These are phyloP conservation scores for Corydoras maculifer DNA, from an alignment of 2,113 vertebrate species.

Conservation along the genomic window DNA sequence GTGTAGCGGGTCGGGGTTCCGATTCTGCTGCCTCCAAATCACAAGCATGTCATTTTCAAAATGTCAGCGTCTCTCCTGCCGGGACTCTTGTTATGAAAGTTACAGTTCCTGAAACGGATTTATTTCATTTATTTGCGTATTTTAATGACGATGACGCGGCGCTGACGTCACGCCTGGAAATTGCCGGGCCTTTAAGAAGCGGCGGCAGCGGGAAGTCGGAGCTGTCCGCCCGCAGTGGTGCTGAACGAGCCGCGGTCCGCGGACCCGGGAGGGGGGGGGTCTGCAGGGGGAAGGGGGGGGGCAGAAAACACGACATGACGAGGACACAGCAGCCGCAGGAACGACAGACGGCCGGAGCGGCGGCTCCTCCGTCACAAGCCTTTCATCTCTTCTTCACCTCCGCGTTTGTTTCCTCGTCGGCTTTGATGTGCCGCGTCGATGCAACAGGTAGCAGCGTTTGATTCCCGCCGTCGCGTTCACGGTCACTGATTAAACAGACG, in stretches of 20 bases:
- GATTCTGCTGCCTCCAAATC: too few species aligned
- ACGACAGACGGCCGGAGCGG: not conserved
- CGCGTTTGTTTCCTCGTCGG: not conserved
- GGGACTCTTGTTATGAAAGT: conserved; percentile 70
- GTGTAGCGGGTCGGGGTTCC: too few species aligned
- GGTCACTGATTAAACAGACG: too few species aligned
- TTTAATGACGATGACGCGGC: conserved; percentile 54
- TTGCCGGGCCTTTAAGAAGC: conserved; percentile 73
- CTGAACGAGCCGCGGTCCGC: conserved; percentile 18
- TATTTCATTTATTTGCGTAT: conserved; percentile 39
- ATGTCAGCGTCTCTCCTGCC: not conserved
- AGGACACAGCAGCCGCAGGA: not conserved
- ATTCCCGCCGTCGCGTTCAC: not conserved
- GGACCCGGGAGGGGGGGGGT: not conserved
- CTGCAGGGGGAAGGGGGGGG: too few species aligned
- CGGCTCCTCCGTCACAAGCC: not conserved
- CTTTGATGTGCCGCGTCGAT: not conserved
- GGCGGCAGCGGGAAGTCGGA: conserved; percentile 28
- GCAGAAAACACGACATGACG: not conserved
- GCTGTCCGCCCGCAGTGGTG: conserved; percentile 38
- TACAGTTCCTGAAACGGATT: not conserved
- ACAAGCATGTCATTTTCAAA: too few species aligned
- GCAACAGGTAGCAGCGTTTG: conserved; percentile 22
- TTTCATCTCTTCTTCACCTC: not conserved
- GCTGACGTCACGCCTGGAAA: conserved; percentile 72